Base-by-base conservation (phyloP, 2,113 vertebrate genomes). In the Oophaga pumilio region DNA sequence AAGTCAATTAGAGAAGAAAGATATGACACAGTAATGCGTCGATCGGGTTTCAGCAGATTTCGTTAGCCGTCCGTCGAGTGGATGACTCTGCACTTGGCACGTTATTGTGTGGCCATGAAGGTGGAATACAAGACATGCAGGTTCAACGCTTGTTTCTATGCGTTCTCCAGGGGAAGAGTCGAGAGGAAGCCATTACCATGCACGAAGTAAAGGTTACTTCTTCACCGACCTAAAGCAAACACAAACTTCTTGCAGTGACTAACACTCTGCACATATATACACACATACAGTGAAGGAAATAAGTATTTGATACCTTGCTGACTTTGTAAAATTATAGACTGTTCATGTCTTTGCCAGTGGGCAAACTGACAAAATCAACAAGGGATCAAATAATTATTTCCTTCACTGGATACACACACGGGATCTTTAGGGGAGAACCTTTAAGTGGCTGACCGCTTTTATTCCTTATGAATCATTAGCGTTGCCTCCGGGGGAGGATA, bases 191-290 rank as follows among this genome's bases (percentile, higher is more conserved):
- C 12, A 20, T 66, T 57, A 79, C 50, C 76, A 56, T 57, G 56
- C 49, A 53, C 43, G 17, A 74, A 62, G 20, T 74, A 85, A 85
- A 86, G 85, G 60, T 79, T 80, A 80, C 26, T 69, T 56, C 24
- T 33, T 86, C 18, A 57, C 24, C 17, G 64, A 28, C 22, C 66
- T 66, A 81, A n/a, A 87, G 22, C 66, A 87, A 87, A 73, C 64
- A 87, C 8, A 20, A 28, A 6, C 18, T 56, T 59, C 64, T 49
- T 81, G 24, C 64, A 71, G 76, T 1, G 20, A 53, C 24, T 56
- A 49, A 68, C 6, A 86, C 74, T 14, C 56, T 28, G 18, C 84
- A 85, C 28, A 64, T 85, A n/a, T n/a, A n/a, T n/a, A n/a, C n/a
- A n/a, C n/a, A n/a, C n/a, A n/a, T n/a, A n/a, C n/a, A n/a, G n/a